Evolutionary conservation across 2,797 vertebrate species (phyloP).

Genomic region (Phalanger gymnotis): DNA sequence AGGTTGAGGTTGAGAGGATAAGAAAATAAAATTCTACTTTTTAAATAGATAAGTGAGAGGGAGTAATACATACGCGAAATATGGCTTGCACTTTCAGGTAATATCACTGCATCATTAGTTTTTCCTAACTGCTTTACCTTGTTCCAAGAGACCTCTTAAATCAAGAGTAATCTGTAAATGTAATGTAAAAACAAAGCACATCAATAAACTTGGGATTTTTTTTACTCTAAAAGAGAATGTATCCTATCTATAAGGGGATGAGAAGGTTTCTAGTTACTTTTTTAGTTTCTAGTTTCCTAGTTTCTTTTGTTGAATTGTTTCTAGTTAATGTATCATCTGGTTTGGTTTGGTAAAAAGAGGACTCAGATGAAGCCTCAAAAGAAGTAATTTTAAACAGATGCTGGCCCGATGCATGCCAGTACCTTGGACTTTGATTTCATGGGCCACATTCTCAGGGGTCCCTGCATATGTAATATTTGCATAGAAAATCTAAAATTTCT

Average conservation of each 20-base stretch:
- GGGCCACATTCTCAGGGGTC: too few relatives aligned
- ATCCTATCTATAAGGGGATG: neutral
- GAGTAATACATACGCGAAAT: neutral
- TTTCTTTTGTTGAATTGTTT: neutral
- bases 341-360: neutral
- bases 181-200: neutral
- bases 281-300: too few relatives aligned
- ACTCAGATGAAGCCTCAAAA: neutral
- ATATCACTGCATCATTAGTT: neutral
- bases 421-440: too few relatives aligned
- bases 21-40: neutral
- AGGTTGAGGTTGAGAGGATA: neutral
- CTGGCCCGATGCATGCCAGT: too few relatives aligned
- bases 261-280: neutral
- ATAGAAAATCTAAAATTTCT: too few relatives aligned
- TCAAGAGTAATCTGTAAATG: neutral
- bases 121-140: neutral
- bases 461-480: too few relatives aligned
- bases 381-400: too few relatives aligned
- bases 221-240: neutral
- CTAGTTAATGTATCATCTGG: neutral
- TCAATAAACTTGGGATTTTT: neutral
- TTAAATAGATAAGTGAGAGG: neutral
- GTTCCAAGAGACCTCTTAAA: neutral
- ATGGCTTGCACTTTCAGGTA: neutral